These are phyloP conservation scores for Drosophila obscura DNA, from an alignment of 1,140 invertebrate species.

Conservation along the genomic window DNA sequence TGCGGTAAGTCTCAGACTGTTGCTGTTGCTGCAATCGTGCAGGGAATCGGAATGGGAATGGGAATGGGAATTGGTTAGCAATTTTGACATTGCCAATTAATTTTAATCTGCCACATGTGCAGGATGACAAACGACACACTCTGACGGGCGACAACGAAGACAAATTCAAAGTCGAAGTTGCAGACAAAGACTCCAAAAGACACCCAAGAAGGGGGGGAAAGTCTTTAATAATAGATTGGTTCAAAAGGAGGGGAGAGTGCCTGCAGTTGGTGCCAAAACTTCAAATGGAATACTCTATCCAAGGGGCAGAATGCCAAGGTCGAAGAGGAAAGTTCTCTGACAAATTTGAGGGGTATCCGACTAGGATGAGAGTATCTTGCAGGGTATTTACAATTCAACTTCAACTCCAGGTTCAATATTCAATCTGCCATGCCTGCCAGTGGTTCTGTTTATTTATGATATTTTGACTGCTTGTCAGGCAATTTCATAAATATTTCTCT, in stretches of 20 bases:
- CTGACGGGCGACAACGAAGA: conserved; percentile 33
- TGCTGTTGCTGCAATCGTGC: background rate
- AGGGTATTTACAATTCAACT: conserved; percentile 20
- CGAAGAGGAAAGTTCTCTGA: background rate
- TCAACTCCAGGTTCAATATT: conserved; percentile 3
- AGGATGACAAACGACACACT: conserved; percentile 34
- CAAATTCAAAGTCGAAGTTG: conserved; percentile 50
- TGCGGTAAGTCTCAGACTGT: conserved; percentile 84
- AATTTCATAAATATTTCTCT: conserved; percentile 36
- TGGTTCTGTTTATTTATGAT: conserved; percentile 51
- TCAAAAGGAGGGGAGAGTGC: conserved; percentile 2
- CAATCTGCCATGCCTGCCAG: conserved; percentile 6
- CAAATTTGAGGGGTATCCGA: no score
- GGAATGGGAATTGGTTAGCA: background rate
- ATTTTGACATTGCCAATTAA: conserved; percentile 64
- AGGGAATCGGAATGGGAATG: conserved; percentile 27
- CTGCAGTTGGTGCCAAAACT: background rate
- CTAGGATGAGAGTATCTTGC: no score
- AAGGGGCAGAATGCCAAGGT: background rate
- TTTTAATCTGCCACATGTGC: conserved; percentile 63
- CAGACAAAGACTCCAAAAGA: conserved; percentile 18
- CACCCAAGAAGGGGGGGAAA: conserved; percentile 3
- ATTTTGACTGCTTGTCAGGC: conserved; percentile 50
- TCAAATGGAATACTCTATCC: background rate
- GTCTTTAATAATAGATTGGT: conserved; percentile 50